phyloP scores from a whole-genome alignment of 1,140 invertebrate genomes.

The Anastrepha ludens region DNA sequence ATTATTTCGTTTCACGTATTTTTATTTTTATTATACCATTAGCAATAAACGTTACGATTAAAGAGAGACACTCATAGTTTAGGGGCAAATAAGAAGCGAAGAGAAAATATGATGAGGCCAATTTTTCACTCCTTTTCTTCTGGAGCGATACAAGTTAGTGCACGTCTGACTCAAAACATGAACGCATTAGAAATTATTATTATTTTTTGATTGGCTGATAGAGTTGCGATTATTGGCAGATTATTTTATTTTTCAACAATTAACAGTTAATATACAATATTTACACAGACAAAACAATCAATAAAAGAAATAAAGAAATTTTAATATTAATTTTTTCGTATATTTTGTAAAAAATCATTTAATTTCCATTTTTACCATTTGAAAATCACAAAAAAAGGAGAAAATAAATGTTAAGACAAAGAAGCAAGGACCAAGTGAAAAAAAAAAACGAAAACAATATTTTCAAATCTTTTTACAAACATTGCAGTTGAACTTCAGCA shows the following conservation, averaged over 20 bases:
- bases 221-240: neutral
- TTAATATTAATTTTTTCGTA: neutral
- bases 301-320: neutral
- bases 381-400: neutral
- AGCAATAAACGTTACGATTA: constrained; percentile 48
- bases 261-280: constrained; percentile 4
- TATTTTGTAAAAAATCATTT: neutral
- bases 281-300: neutral
- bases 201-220: neutral
- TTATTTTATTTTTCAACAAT: constrained; percentile 28
- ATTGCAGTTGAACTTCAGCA: constrained; percentile 21
- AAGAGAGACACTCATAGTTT: constrained; percentile 51
- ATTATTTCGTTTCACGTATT: neutral
- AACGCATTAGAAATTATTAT: constrained; percentile 24
- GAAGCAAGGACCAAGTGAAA: neutral
- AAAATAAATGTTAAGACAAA: constrained; percentile 28
- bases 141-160: neutral
- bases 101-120: constrained; percentile 16
- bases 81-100: constrained; percentile 16
- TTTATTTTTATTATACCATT: constrained; percentile 34
- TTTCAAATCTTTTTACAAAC: constrained; percentile 43
- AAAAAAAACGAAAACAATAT: constrained; percentile 7
- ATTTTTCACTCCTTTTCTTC: neutral
- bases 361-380: neutral
- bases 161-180: neutral